Conservation (phyloP, 1,140 invertebrate species). For the Euwallacea similis region DNA sequence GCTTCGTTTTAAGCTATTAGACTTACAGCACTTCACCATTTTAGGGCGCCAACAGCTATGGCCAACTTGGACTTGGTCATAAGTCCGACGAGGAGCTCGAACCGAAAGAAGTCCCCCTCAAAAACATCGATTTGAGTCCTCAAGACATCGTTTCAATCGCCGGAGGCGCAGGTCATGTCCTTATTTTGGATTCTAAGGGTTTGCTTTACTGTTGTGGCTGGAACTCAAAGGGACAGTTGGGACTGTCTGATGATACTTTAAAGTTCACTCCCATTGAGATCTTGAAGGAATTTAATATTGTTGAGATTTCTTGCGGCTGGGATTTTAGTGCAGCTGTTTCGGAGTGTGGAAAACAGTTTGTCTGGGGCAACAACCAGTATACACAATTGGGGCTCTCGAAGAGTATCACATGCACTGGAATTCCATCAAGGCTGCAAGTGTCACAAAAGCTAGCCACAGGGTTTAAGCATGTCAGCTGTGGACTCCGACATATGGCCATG, state of each 20-base stretch:
- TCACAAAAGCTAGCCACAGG: conserved; percentile 50
- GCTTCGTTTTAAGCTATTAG: background rate
- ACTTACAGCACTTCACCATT: background rate
- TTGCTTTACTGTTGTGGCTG: conserved; percentile 82
- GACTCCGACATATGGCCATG: conserved; percentile 69
- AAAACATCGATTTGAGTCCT: conserved; percentile 52
- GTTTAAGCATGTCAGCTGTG: conserved; percentile 58
- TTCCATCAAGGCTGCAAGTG: conserved; percentile 53
- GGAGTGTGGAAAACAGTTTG: conserved; percentile 64
- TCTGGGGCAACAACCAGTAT: conserved; percentile 76
- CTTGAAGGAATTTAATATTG: conserved; percentile 60
- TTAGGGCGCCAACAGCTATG: conserved; percentile 84
- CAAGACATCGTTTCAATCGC: conserved; percentile 62
- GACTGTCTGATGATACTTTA: conserved; percentile 59
- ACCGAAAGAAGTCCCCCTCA: conserved; percentile 59
- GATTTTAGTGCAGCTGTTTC: conserved; percentile 70
- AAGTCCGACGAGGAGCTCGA: conserved; percentile 67
- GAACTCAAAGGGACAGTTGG: conserved; percentile 82
- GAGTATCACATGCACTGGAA: conserved; percentile 55
- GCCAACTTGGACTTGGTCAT: conserved; percentile 72
- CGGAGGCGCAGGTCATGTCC: conserved; percentile 76
- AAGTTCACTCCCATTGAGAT: conserved; percentile 60
- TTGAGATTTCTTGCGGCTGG: conserved; percentile 70
- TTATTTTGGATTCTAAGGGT: conserved; percentile 67
- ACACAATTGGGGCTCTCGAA: conserved; percentile 70